phyloP scores from a whole-genome alignment of 2,113 vertebrate genomes.

The Patagioenas fasciata region DNA sequence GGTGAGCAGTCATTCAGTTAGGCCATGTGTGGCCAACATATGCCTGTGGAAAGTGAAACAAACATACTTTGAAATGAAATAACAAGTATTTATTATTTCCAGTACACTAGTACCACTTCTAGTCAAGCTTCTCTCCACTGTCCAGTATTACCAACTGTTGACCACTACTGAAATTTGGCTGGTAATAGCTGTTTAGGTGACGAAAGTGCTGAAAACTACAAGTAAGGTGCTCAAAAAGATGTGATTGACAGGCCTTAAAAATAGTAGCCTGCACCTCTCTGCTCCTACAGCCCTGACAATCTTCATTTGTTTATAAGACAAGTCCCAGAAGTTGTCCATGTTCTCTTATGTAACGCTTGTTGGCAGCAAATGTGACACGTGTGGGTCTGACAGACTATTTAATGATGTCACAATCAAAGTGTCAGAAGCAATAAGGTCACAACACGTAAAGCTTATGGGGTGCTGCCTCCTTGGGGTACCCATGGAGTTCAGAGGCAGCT shows the following conservation, averaged over 20 bases:
- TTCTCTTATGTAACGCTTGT: background rate
- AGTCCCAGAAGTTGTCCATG: rapidly evolving
- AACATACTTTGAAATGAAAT: background rate
- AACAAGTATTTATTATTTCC: background rate
- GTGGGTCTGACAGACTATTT: background rate
- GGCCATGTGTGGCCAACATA: background rate
- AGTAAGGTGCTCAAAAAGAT: background rate
- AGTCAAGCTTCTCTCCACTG: background rate
- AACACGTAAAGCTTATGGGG: background rate
- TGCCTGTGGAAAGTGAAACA: background rate
- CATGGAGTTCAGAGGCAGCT: background rate
- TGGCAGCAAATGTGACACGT: rapidly evolving
- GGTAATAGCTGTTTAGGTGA: background rate
- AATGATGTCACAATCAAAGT: constrained; percentile 23
- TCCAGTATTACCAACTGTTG: background rate
- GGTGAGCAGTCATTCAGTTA: background rate
- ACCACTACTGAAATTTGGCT: background rate
- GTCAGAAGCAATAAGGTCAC: background rate
- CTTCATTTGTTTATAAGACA: background rate
- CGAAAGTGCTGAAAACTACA: background rate
- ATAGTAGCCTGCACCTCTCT: background rate
- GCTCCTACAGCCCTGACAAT: background rate
- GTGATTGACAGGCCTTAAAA: background rate
- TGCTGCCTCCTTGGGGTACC: background rate
- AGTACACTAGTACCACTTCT: background rate